Evolutionary conservation across 2,888 invertebrate species (phyloP), one percentile per base, ranked within the genome.

Genomic region (Rhamphomyia laevipes): DNA sequence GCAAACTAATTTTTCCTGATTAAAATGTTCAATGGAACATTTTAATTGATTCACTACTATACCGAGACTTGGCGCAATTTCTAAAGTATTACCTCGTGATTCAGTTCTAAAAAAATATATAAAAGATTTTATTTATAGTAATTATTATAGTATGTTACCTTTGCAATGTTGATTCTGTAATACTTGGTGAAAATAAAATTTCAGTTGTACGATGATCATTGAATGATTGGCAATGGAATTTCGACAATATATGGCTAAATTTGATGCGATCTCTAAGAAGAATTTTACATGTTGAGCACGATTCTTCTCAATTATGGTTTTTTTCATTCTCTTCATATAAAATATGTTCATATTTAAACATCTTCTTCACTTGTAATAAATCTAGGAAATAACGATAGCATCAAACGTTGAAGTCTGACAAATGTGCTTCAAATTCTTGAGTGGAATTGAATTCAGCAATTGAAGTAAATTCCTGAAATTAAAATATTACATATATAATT

Each of bases 341-440:
- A 15, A 56, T 51, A 48, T 61, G 59, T 45, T 66, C 63, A 27
- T 59, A 56, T 37, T 66, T 63, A 12, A 61, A 51, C 57, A 67
- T 63, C 33, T 64, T 61, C 4, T 37, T 74, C 73, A 53, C 72
- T 70, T 1, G 77, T 61, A 9, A 77, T 71, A 63, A 89, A 91
- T 52, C 84, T 77, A 4, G 84, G 79, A 53, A 90, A 74, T 46
- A 91, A 73, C 1, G 81, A 77, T 49, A 90, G 67, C 81, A 88
- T 82, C 38, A 88, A 74, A 54, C 80, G 77, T 61, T 84, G 85
- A 51, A 91, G 72, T 2, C 87, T 76, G 58, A 78, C 15, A 84
- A 67, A 59, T 80, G 77, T 0, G 79, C 76, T 1, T 78, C 74
- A 50, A 72, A 63, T 47, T 72, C 70, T 57, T 73, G 73, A 55